A percentile compares a stretch with the other conserved stretches of the same genome.
These are phyloP conservation scores for Marcusenius ussheri DNA, from an alignment of 2,113 vertebrate species.

Conservation along the genomic window DNA sequence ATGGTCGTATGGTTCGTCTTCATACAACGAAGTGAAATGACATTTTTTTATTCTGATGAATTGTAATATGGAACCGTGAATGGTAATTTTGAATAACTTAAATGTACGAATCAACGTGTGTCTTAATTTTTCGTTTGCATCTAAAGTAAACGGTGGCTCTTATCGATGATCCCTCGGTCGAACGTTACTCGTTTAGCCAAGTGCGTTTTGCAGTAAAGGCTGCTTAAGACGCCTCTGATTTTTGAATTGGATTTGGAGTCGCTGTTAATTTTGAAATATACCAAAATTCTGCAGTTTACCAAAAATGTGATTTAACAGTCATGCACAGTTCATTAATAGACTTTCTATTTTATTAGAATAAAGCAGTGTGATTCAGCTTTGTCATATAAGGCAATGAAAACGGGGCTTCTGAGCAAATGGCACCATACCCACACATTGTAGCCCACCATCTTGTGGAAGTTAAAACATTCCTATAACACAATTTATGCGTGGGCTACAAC, in stretches of 20 bases:
- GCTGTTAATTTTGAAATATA: background rate
- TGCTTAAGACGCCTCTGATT: background rate
- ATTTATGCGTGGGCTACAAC: background rate
- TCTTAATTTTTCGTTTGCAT: background rate
- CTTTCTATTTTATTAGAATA: background rate
- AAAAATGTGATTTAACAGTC: background rate
- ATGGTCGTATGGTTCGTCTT: background rate
- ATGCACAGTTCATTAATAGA: background rate
- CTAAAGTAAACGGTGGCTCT: background rate
- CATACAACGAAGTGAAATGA: background rate
- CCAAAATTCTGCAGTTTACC: background rate
- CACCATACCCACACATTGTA: conserved; percentile 5
- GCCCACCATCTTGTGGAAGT: conserved; percentile 22
- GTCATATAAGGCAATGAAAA: background rate
- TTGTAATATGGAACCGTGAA: background rate
- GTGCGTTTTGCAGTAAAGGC: background rate
- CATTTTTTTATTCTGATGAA: background rate
- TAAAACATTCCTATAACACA: background rate
- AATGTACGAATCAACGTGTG: background rate
- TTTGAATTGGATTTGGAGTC: background rate
- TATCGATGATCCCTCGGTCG: background rate
- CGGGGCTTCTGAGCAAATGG: background rate
- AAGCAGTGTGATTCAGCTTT: background rate
- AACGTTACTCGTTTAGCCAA: background rate
- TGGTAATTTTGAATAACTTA: background rate